Conservation (phyloP, 2,797 vertebrate genomes). For the Mico argentatus region DNA sequence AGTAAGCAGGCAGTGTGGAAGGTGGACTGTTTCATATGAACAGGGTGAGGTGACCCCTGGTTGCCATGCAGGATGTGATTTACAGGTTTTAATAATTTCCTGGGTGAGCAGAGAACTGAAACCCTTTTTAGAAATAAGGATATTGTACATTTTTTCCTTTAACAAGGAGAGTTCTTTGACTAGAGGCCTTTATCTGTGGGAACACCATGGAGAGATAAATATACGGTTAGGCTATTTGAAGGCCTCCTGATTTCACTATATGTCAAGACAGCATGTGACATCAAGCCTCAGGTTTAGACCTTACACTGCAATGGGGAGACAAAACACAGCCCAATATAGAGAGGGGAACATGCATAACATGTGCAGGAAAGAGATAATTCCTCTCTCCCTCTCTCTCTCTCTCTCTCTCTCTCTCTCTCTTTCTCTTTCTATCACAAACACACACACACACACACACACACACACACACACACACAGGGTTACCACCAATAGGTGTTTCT, state of each 20-base stretch:
- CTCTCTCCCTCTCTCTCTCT: background rate
- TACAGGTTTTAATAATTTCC: background rate
- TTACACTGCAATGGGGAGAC: rapidly evolving
- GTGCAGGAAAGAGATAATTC: background rate
- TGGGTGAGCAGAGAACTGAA: background rate
- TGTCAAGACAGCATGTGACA: background rate
- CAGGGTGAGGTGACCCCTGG: background rate
- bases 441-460: background rate
- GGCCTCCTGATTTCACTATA: background rate
- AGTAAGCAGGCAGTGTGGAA: background rate
- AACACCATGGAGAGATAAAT: background rate
- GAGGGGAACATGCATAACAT: rapidly evolving
- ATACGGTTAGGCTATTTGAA: background rate
- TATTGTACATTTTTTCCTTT: background rate
- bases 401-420: background rate
- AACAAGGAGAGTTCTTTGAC: background rate
- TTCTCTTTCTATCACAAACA: background rate
- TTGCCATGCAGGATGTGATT: background rate
- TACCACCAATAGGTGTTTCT: background rate
- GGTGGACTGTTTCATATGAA: background rate
- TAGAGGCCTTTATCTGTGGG: background rate
- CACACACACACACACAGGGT: background rate
- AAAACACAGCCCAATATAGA: background rate
- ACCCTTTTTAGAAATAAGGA: background rate
- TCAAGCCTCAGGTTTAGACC: background rate